Evolutionary conservation across 2,888 invertebrate genomes (phyloP), one percentile per base, ranked within the genome.

Genomic region (Axea sp.): DNA sequence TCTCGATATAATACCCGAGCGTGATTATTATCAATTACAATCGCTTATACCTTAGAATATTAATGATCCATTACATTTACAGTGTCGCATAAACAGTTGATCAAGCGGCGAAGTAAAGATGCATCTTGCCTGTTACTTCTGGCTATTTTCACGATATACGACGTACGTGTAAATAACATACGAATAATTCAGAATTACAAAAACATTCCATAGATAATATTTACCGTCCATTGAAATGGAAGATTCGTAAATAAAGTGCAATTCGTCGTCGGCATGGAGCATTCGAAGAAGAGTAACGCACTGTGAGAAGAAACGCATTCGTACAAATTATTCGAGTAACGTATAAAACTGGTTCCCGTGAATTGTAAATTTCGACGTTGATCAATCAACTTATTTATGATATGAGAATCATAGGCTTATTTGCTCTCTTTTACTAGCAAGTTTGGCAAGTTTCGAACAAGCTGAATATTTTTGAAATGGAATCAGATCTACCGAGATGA

Each of bases 21-120:
- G 28, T 51, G 57, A 68, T 71, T 69, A 69, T 62, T 71, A 71
- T 71, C 57, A 49, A 35, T 71, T 62, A 71, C 49, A 71, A 55
- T 71, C 49, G 55, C 41, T 71, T 62, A 55, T 49, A 62, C 22
- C 47, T 64, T 55, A 57, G 33, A 71, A 49, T 68, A 68, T 59
- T 62, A 55, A 62, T 71, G 55, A 55, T 49, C 47, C 55, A 41
- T 69, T 55, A 62, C 28, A 26, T 26, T 55, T 49, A 71, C 47
- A 57, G 28, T 19, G 24, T 60, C 12, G 45, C 57, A 57, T 71
- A 64, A 71, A 71, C 62, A 55, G 57, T 57, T 57, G 55, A 62
- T 55, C 37, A 71, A 64, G 71, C 71, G 30, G 71, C 49, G 31
- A 71, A 55, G 45, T 60, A 43, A 19, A 62, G 53, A 55, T 47